A percentile compares a stretch with the other conserved stretches of the same genome.
Evolutionary conservation across 1,140 invertebrate species (phyloP).

Genomic region (Leptinotarsa lineolata): DNA sequence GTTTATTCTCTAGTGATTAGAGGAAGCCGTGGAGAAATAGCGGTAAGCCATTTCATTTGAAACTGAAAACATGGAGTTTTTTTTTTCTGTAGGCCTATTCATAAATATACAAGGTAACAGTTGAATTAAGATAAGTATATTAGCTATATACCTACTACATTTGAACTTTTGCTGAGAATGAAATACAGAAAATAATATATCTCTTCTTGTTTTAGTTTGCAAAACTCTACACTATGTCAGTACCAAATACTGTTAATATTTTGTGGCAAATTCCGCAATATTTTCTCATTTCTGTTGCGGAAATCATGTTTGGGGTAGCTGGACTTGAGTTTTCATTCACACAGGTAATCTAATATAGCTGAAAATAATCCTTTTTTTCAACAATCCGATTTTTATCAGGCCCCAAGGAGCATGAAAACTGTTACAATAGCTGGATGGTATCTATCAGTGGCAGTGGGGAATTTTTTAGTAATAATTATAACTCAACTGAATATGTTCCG

Average conservation of each 20-base stretch:
- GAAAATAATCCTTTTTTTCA: background rate
- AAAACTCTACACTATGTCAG: constrained; percentile 60
- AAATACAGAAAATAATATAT: background rate
- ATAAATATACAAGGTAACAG: too few relatives aligned
- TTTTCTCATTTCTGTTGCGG: constrained; percentile 78
- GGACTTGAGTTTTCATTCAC: constrained; percentile 75
- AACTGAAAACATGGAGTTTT: too few relatives aligned
- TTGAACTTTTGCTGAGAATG: too few relatives aligned
- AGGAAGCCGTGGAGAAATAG: constrained; percentile 44
- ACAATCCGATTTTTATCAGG: constrained; percentile 33
- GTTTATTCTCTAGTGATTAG: constrained; percentile 51
- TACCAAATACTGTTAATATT: constrained; percentile 76
- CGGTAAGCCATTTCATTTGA: constrained; percentile 15
- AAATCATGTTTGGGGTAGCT: constrained; percentile 74
- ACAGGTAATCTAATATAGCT: constrained; percentile 44
- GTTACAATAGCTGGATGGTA: constrained; percentile 80
- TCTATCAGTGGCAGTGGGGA: constrained; percentile 78
- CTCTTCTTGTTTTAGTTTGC: constrained; percentile 45
- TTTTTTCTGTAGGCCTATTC: too few relatives aligned
- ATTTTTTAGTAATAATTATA: constrained; percentile 79
- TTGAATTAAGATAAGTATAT: too few relatives aligned
- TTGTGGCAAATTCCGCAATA: constrained; percentile 88
- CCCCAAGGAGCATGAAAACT: constrained; percentile 70
- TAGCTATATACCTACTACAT: too few relatives aligned
- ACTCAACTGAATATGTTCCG: constrained; percentile 70